Conservation (phyloP, 2,797 vertebrate genomes). For the Mus spretus region DNA sequence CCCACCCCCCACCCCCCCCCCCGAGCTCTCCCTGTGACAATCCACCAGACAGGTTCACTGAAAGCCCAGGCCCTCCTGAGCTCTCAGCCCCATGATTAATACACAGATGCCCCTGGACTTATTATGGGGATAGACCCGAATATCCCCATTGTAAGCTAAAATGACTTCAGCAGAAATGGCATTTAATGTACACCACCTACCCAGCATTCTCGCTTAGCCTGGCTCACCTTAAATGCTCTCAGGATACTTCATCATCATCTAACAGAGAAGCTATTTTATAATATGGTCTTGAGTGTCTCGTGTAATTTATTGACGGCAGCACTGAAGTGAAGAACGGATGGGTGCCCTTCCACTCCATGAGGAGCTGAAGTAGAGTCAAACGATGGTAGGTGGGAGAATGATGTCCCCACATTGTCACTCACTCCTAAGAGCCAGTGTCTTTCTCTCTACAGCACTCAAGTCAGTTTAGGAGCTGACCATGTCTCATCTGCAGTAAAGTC, state of each 20-base stretch:
- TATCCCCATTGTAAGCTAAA: neutral
- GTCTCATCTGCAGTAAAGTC: neutral
- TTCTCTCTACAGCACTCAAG: neutral
- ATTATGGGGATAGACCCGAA: neutral
- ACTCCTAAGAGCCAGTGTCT: neutral
- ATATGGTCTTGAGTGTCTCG: neutral
- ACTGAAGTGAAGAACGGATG: neutral
- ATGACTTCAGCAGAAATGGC: neutral
- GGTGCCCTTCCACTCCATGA: neutral
- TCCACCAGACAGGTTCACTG: neutral
- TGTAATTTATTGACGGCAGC: neutral
- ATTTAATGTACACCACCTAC: neutral
- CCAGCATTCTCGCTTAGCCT: neutral
- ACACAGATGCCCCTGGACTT: neutral
- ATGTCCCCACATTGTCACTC: neutral
- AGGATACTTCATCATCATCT: no score
- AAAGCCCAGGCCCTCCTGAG: neutral
- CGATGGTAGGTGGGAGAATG: neutral
- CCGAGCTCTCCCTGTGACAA: accelerated
- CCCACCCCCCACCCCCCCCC: no score
- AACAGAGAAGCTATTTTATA: neutral
- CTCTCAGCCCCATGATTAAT: accelerated
- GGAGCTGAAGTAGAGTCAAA: neutral
- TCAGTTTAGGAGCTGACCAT: neutral
- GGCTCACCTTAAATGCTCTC: neutral